Percentiles rank a stretch among this genome's conserved stretches.
Evolutionary conservation across 1,140 invertebrate species (phyloP).

Genomic region (Hycleus phaleratus): DNA sequence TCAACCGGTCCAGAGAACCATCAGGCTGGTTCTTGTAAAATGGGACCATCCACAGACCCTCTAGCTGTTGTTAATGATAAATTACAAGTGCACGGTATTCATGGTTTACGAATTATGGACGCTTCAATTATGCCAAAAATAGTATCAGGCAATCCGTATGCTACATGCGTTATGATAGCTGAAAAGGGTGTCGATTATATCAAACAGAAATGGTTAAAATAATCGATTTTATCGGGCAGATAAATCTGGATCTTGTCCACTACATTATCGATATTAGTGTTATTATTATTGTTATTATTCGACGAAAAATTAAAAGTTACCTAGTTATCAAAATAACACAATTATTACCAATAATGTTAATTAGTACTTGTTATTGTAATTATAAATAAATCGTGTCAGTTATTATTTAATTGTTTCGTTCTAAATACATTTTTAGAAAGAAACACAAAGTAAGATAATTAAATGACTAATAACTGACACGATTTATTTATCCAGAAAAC

Average conservation of each 20-base stretch:
- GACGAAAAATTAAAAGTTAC: background rate
- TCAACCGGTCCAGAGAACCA: slow-evolving; percentile 77
- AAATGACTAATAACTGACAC: too few species aligned
- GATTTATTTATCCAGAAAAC: too few species aligned
- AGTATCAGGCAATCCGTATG: slow-evolving; percentile 72
- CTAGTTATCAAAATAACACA: background rate
- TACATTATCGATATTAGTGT: background rate
- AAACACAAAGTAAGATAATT: too few species aligned
- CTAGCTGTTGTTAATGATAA: slow-evolving; percentile 64
- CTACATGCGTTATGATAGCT: slow-evolving; percentile 75
- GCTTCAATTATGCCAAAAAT: slow-evolving; percentile 72
- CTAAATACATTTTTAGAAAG: too few species aligned
- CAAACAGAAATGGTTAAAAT: slow-evolving; percentile 52
- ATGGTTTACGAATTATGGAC: slow-evolving; percentile 64
- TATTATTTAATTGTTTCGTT: too few species aligned
- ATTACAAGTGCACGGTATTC: slow-evolving; percentile 61
- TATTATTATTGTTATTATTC: background rate
- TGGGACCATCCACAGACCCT: slow-evolving; percentile 62
- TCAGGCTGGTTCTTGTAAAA: slow-evolving; percentile 74
- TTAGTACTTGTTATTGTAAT: too few species aligned
- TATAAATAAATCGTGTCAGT: too few species aligned
- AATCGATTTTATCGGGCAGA: too few species aligned
- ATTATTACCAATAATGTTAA: too few species aligned
- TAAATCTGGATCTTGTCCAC: background rate
- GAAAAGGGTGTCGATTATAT: slow-evolving; percentile 74